Evolutionary conservation across 2,797 vertebrate genomes (phyloP), one percentile per base, ranked within the genome.

Genomic region (Phaenicophaeus curvirostris): DNA sequence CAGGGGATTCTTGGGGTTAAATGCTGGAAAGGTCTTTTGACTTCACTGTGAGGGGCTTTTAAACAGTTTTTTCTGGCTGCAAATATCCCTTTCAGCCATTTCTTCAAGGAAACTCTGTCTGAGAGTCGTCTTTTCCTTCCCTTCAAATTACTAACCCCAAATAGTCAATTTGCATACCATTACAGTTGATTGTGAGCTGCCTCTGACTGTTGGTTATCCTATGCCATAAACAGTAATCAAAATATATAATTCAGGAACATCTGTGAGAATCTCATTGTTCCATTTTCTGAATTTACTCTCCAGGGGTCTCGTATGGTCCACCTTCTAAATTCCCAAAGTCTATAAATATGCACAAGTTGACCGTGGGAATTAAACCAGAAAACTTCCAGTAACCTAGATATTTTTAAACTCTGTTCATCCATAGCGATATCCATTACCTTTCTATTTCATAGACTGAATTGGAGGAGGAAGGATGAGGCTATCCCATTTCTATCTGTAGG

Each of bases 221-320:
- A 5, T 39, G 16, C 76, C 62, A 73, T 25, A 27, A 77, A 58
- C 48, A 42, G 71, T 19, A 44, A 72, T 24, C 25, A 35, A 27
- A 65, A 58, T 6, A 24, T 0, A 6, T 1, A 25, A 33, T 23
- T 35, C 37, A 12, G 82, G 62, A 27, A 48, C 65, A 72, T 31
- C 82, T 1, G 0, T 4, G 7, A 39, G 14, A 7, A 15, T 51
- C 62, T 23, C 20, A 9, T 31, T 6, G 12, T 3, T 65, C 71
- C 11, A 2, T 69, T 84, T 71, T 31, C 65, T 76, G 13, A 58
- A 58, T 73, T 58, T 25, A 14, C 31, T 62, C 39, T 17, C 1
- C 14, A 9, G 42, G 25, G 24, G 12, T 67, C 69, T 77, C 2
- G 0, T 46, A 10, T 1, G 1, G 50, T 46, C 19, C 42, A 48